These are phyloP conservation scores for Pantelozetes paolii DNA, from an alignment of 2,888 invertebrate genomes.

Conservation along the genomic window DNA sequence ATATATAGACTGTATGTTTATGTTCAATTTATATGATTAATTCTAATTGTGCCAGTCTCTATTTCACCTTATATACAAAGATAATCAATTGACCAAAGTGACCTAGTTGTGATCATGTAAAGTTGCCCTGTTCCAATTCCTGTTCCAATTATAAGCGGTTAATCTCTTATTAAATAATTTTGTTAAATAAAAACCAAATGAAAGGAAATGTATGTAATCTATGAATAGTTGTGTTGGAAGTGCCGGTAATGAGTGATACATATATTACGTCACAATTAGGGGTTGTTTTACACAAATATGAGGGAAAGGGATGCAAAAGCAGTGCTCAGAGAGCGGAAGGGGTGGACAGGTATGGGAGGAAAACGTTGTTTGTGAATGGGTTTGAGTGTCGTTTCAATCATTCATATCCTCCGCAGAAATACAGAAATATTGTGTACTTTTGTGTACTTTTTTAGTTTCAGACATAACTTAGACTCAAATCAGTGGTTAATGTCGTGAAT, in stretches of 20 bases:
- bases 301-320: background rate
- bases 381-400: constrained; percentile 10
- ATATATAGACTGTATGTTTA: too few relatives aligned
- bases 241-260: background rate
- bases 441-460: too few relatives aligned
- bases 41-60: too few relatives aligned
- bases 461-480: background rate
- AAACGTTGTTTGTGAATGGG: constrained; percentile 4
- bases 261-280: background rate
- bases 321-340: background rate
- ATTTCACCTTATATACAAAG: too few relatives aligned
- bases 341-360: background rate
- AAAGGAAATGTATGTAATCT: too few relatives aligned
- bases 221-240: background rate
- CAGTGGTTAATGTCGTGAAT: background rate
- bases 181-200: too few relatives aligned
- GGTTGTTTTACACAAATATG: background rate
- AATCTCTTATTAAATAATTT: too few relatives aligned
- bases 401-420: constrained; percentile 34
- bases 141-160: too few relatives aligned
- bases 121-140: too few relatives aligned
- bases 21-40: too few relatives aligned
- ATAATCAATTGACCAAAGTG: too few relatives aligned
- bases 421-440: constrained; percentile 19
- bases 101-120: too few relatives aligned